These are phyloP conservation scores for Psix sp. DNA, from an alignment of 1,140 invertebrate genomes.

Conservation along the genomic window DNA sequence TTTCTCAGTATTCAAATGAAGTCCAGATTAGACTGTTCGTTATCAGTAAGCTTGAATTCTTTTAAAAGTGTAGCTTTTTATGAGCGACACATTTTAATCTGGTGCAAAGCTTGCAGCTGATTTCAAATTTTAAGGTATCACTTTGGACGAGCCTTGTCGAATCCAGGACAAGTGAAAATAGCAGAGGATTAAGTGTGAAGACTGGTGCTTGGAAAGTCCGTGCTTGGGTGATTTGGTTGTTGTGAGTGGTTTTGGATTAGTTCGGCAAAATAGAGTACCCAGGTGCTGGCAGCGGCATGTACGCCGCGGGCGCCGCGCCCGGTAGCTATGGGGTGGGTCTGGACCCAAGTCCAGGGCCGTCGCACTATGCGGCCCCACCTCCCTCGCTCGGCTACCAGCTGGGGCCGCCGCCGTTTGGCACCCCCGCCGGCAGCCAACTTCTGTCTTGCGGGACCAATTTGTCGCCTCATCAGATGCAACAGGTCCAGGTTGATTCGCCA, in stretches of 20 bases:
- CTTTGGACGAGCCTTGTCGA: too few relatives aligned
- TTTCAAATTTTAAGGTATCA: too few relatives aligned
- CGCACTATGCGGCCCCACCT: slow-evolving; percentile 78
- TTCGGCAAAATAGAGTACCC: slow-evolving; percentile 74
- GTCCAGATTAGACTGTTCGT: too few relatives aligned
- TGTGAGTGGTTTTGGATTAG: slow-evolving; percentile 20
- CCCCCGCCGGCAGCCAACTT: slow-evolving; percentile 70
- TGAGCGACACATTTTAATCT: too few relatives aligned
- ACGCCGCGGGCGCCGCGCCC: slow-evolving; percentile 76
- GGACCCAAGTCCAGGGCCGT: slow-evolving; percentile 72
- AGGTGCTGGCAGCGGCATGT: slow-evolving; percentile 71
- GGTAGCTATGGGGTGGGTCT: slow-evolving; percentile 71
- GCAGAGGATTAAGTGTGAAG: neutral
- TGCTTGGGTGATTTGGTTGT: slow-evolving; percentile 8
- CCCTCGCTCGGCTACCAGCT: slow-evolving; percentile 73
- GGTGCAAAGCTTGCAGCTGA: too few relatives aligned
- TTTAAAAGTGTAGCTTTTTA: too few relatives aligned
- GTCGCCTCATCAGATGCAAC: slow-evolving; percentile 73
- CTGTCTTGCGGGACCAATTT: slow-evolving; percentile 71
- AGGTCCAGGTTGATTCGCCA: slow-evolving; percentile 72
- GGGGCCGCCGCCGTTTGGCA: slow-evolving; percentile 64
- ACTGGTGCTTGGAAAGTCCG: neutral
- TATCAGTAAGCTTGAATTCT: too few relatives aligned
- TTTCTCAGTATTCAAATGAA: too few relatives aligned
- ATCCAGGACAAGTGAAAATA: too few relatives aligned